Percentiles rank a stretch among this genome's conserved stretches.
Conservation (phyloP, 2,113 vertebrate genomes). For the Hemichromis elongatus region DNA sequence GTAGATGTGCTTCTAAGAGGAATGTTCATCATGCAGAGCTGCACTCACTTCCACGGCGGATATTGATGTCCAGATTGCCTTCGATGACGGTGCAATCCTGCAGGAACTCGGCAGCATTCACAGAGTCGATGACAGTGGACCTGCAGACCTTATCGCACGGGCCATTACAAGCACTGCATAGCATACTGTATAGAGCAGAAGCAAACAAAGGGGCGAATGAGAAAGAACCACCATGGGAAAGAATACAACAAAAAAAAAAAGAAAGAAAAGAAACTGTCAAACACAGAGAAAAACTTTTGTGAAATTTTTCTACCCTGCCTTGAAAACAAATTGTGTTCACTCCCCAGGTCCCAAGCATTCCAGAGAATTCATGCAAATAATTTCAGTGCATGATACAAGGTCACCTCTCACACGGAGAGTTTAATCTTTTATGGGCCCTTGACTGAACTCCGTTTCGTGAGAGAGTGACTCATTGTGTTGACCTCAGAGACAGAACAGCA, state of each 20-base stretch:
- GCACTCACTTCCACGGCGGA: conserved; percentile 93
- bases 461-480: conserved; percentile 50
- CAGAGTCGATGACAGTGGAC: conserved; percentile 84
- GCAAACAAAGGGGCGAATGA: background rate
- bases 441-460: conserved; percentile 48
- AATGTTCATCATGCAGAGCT: background rate
- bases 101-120: conserved; percentile 89
- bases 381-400: conserved; percentile 32
- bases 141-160: conserved; percentile 90
- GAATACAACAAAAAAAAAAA: background rate
- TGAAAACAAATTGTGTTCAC: conserved; percentile 30
- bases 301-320: conserved; percentile 15
- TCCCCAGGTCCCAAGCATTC: conserved; percentile 24
- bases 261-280: background rate
- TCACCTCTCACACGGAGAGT: conserved; percentile 40
- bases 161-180: conserved; percentile 90
- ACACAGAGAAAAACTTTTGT: background rate
- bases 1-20: background rate
- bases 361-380: conserved; percentile 38
- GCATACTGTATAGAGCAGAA: conserved; percentile 78
- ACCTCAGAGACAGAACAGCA: conserved; percentile 46
- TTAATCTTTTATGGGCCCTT: conserved; percentile 45
- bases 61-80: conserved; percentile 94
- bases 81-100: conserved; percentile 92
- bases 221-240: background rate